Evolutionary conservation across 1,140 invertebrate genomes (phyloP).

Genomic region (Dermatophagoides farinae): DNA sequence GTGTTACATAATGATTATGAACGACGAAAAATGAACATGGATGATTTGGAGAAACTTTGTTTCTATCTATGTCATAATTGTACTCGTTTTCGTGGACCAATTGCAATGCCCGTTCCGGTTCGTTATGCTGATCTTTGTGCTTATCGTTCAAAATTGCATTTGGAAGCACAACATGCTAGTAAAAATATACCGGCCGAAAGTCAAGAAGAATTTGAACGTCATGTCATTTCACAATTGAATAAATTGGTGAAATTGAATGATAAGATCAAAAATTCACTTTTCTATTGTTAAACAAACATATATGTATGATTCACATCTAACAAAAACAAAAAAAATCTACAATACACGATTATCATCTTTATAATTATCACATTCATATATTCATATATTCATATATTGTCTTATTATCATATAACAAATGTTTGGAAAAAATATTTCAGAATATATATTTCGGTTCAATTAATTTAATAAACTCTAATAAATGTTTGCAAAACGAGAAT

Average conservation of each 20-base stretch:
- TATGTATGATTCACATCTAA: too few relatives aligned
- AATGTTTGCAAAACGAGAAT: too few relatives aligned
- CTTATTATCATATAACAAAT: too few relatives aligned
- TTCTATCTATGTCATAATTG: constrained; percentile 21
- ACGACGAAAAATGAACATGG: constrained; percentile 10
- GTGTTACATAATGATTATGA: constrained; percentile 23
- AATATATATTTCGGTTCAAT: too few relatives aligned
- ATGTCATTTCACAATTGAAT: background rate
- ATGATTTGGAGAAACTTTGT: constrained; percentile 19
- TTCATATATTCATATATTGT: too few relatives aligned
- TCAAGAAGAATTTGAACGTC: background rate
- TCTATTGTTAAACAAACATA: background rate
- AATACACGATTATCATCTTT: too few relatives aligned
- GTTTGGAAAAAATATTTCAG: too few relatives aligned
- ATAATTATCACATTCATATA: too few relatives aligned
- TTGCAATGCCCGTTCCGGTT: constrained; percentile 54
- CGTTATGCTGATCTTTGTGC: constrained; percentile 23
- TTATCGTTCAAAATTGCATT: constrained; percentile 17
- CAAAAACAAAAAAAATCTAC: too few relatives aligned
- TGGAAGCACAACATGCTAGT: background rate
- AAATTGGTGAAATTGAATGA: background rate
- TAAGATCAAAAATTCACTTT: background rate
- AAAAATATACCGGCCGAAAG: background rate
- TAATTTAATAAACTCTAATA: too few relatives aligned
- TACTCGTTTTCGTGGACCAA: constrained; percentile 10